Conservation (phyloP, 2,797 vertebrate genomes). For the Trichosurus vulpecula region DNA sequence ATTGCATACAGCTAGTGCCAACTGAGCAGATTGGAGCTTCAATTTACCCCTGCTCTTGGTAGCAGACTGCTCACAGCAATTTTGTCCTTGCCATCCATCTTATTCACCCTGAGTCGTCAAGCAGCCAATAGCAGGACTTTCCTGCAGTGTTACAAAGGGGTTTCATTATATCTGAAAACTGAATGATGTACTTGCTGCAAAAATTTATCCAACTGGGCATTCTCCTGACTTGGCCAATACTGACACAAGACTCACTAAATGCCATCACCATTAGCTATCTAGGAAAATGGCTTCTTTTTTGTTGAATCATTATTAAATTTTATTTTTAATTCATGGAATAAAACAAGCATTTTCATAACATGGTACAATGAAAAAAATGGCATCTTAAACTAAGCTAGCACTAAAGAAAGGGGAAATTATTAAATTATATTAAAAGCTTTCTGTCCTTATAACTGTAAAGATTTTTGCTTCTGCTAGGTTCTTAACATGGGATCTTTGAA, state of each 20-base stretch:
- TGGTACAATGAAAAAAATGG: background rate
- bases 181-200: conserved; percentile 64
- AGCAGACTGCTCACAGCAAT: conserved; percentile 58
- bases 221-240: conserved; percentile 61
- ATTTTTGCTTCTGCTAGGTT: background rate
- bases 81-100: conserved; percentile 55
- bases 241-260: conserved; percentile 42
- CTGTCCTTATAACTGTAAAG: conserved; percentile 39
- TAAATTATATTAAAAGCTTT: conserved; percentile 60
- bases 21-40: conserved; percentile 62
- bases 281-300: conserved; percentile 57
- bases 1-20: conserved; percentile 72
- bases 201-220: conserved; percentile 45
- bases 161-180: conserved; percentile 76
- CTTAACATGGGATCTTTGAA: background rate
- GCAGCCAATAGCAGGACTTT: conserved; percentile 61
- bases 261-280: conserved; percentile 52
- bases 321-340: background rate
- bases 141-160: conserved; percentile 6
- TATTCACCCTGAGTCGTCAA: conserved; percentile 69
- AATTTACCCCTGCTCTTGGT: conserved; percentile 18
- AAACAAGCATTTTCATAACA: background rate
- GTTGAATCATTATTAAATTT: background rate
- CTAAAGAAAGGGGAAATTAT: conserved; percentile 5
- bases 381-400: background rate